Conservation (phyloP, 2,113 vertebrate species). For the Prolemur simus region DNA sequence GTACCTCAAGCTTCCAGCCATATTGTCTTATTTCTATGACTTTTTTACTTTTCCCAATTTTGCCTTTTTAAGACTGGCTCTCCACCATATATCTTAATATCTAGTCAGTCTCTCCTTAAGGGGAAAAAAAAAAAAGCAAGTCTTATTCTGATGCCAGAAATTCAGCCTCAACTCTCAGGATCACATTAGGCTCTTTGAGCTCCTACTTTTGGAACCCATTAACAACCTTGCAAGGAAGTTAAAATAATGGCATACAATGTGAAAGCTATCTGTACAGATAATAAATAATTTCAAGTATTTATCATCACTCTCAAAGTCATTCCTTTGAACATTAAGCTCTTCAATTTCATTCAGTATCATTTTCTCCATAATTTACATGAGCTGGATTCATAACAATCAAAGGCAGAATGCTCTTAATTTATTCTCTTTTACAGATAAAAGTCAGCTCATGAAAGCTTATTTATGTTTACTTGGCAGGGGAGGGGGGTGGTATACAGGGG, state of each 20-base stretch:
- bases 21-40: background rate
- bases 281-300: constrained; percentile 59
- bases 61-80: background rate
- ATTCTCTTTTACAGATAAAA: constrained; percentile 21
- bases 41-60: background rate
- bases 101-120: background rate
- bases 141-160: background rate
- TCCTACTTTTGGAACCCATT: constrained; percentile 31
- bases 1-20: background rate
- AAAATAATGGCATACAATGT: constrained; percentile 43
- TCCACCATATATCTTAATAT: background rate
- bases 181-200: background rate
- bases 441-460: constrained; percentile 46
- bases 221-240: constrained; percentile 49
- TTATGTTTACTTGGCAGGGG: constrained; percentile 20
- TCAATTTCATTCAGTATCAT: constrained; percentile 33
- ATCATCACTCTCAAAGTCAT: constrained; percentile 32
- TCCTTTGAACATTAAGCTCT: constrained; percentile 53
- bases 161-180: background rate
- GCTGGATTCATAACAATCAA: constrained; percentile 51
- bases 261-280: constrained; percentile 40
- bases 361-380: constrained; percentile 49
- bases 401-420: constrained; percentile 47
- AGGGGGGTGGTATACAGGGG: too few species aligned
- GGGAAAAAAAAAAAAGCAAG: background rate